Percentiles rank a stretch among this genome's conserved stretches.
phyloP scores from a whole-genome alignment of 1,140 invertebrate genomes.

The Acromyrmex heyeri region DNA sequence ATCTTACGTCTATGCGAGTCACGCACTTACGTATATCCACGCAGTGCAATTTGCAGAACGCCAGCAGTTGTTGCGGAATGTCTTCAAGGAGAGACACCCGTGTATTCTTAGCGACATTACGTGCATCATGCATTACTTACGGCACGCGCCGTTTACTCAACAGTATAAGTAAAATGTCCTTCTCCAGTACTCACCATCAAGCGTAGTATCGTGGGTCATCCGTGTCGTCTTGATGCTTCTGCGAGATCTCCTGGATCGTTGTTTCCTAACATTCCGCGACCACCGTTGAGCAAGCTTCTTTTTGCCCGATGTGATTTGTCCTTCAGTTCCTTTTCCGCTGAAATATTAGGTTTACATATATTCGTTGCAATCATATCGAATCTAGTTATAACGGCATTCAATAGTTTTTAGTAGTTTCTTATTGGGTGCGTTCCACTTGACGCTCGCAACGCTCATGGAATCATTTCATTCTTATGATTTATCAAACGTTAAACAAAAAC shows the following conservation, averaged over 20 bases:
- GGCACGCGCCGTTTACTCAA: conserved; percentile 27
- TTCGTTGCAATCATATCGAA: not conserved
- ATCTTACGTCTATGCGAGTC: conserved; percentile 14
- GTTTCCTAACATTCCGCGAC: conserved; percentile 69
- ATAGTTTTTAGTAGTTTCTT: not conserved
- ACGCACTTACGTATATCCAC: not conserved
- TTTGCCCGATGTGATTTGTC: conserved; percentile 51
- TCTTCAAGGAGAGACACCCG: conserved; percentile 26
- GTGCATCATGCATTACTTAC: not conserved
- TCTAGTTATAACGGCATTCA: not conserved
- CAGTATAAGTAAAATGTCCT: conserved; percentile 20
- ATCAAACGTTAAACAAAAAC: too few species aligned
- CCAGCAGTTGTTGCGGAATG: conserved; percentile 17
- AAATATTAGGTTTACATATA: conserved; percentile 9
- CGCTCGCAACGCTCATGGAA: too few species aligned
- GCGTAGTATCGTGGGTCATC: not conserved
- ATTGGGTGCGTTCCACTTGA: too few species aligned
- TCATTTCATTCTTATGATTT: too few species aligned
- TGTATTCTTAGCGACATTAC: conserved; percentile 50
- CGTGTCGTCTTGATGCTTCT: conserved; percentile 58
- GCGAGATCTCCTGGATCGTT: conserved; percentile 71
- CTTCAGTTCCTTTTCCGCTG: conserved; percentile 27
- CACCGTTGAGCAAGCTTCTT: conserved; percentile 69
- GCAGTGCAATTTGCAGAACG: conserved; percentile 26
- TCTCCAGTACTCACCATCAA: conserved; percentile 53